A percentile compares a stretch with the other conserved stretches of the same genome.
Conservation (phyloP, 2,797 vertebrate genomes). For the Mormyrops boulengeri region DNA sequence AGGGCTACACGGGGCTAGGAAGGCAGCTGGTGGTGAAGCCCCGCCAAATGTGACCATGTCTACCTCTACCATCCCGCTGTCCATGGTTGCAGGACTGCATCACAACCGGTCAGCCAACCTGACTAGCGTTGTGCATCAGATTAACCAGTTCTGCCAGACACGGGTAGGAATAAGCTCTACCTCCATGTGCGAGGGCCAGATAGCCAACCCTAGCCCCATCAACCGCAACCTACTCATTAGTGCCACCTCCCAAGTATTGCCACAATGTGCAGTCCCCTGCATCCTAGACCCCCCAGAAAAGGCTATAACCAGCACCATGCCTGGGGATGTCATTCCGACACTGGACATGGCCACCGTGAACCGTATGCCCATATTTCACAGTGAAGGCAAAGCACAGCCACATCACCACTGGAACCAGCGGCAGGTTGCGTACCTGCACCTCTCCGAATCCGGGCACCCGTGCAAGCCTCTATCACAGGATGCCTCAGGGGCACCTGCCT, state of each 20-base stretch:
- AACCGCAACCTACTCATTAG: slow-evolving; percentile 96
- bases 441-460: slow-evolving; percentile 72
- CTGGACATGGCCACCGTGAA: slow-evolving; percentile 64
- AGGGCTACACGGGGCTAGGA: slow-evolving; percentile 54
- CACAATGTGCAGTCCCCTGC: slow-evolving; percentile 60
- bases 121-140: slow-evolving; percentile 93
- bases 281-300: slow-evolving; percentile 61
- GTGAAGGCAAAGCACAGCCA: slow-evolving; percentile 75
- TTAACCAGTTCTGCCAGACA: slow-evolving; percentile 93
- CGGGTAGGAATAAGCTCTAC: slow-evolving; percentile 72
- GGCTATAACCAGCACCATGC: slow-evolving; percentile 33
- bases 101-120: slow-evolving; percentile 77
- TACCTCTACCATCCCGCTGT: slow-evolving; percentile 82
- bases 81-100: slow-evolving; percentile 73
- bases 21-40: slow-evolving; percentile 61
- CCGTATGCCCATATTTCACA: slow-evolving; percentile 71
- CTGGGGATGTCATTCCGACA: slow-evolving; percentile 55
- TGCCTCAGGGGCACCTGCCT: slow-evolving; percentile 66
- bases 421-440: slow-evolving; percentile 82
- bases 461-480: slow-evolving; percentile 77
- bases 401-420: slow-evolving; percentile 83
- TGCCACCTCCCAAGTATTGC: slow-evolving; percentile 88
- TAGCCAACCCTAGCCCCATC: slow-evolving; percentile 86
- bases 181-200: slow-evolving; percentile 70
- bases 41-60: slow-evolving; percentile 83